These are phyloP conservation scores for Incurvaria masculella DNA, from an alignment of 2,888 invertebrate species.

Conservation along the genomic window DNA sequence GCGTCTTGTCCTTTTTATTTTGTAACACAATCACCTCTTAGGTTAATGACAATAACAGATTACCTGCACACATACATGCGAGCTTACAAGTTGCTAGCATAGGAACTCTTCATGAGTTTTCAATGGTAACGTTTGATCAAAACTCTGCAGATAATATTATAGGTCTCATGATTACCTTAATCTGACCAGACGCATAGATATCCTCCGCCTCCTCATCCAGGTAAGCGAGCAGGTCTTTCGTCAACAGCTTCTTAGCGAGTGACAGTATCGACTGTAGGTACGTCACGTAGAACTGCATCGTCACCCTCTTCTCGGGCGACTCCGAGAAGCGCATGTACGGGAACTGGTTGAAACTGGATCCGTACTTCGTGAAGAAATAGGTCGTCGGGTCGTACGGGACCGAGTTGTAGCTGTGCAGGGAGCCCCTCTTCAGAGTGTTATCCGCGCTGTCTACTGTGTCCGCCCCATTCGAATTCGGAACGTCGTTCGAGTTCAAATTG, in stretches of 20 bases:
- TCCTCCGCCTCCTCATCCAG: conserved; percentile 84
- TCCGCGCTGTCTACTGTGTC: conserved; percentile 33
- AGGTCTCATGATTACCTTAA: conserved; percentile 40
- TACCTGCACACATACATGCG: not conserved
- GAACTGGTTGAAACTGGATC: conserved; percentile 90
- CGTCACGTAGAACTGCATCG: conserved; percentile 68
- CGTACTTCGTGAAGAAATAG: conserved; percentile 88
- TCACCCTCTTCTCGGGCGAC: conserved; percentile 63
- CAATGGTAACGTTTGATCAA: not conserved
- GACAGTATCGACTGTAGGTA: conserved; percentile 79
- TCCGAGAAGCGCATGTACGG: conserved; percentile 78
- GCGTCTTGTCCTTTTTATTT: not conserved
- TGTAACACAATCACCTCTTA: not conserved
- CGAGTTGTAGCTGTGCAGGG: conserved; percentile 59
- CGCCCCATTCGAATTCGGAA: conserved; percentile 36
- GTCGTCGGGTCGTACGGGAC: conserved; percentile 77
- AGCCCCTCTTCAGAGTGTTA: conserved; percentile 39
- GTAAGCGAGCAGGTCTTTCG: conserved; percentile 76
- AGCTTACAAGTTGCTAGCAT: not conserved
- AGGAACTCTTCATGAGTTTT: too few species aligned
- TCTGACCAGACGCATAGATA: conserved; percentile 68
- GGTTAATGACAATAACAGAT: not conserved
- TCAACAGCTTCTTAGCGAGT: conserved; percentile 79
- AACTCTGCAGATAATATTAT: not conserved
- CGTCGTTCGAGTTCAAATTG: conserved; percentile 65